These are phyloP conservation scores for Tenthredo distinguenda DNA, from an alignment of 2,888 invertebrate species.

Conservation along the genomic window DNA sequence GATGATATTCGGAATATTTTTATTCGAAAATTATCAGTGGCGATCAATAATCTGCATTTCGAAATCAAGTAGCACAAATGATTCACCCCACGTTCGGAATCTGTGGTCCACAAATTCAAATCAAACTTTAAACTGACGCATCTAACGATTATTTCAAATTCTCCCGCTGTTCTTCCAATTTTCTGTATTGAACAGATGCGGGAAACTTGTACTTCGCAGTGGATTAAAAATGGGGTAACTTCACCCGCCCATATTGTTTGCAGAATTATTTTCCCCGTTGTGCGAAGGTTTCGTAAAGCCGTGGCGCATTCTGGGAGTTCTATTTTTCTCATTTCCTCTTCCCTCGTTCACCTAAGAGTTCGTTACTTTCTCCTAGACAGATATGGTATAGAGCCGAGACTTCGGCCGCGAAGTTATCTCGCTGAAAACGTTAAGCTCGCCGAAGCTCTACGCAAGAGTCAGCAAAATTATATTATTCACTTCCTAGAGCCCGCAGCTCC, in stretches of 20 bases:
- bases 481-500: neutral
- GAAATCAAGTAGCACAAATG: neutral
- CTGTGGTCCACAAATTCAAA: neutral
- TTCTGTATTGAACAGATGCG: too few species aligned
- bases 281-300: neutral
- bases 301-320: neutral
- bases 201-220: neutral
- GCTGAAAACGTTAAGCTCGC: constrained; percentile 15
- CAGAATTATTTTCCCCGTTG: neutral
- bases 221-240: neutral
- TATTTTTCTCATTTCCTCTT: constrained; percentile 5
- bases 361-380: neutral
- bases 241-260: neutral
- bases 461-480: constrained; percentile 43
- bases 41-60: neutral
- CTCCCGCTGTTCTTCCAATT: neutral
- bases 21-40: too few species aligned
- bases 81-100: neutral
- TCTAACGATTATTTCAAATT: neutral
- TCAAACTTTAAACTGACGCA: neutral
- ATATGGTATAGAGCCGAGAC: neutral
- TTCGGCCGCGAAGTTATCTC: constrained; percentile 25
- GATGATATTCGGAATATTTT: too few species aligned
- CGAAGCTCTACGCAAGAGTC: constrained; percentile 14
- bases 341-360: constrained; percentile 18